Base-by-base conservation (phyloP, 2,797 vertebrate species). In the Ptychadena robeensis region DNA sequence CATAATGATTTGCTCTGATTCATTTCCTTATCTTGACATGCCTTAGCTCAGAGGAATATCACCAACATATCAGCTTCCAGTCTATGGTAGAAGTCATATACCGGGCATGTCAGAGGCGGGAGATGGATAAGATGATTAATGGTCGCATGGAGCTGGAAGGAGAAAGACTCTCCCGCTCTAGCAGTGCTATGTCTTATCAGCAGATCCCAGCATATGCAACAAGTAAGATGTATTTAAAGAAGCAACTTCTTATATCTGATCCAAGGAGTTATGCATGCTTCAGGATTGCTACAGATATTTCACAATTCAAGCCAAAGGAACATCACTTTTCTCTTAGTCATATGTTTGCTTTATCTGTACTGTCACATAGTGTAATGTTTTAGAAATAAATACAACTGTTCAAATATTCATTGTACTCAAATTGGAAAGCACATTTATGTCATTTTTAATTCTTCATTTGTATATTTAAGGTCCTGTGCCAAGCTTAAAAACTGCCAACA, bases 131-230 rank as follows among this genome's bases (percentile, higher is more conserved):
- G 63, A 31, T 22, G 25, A 31, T 18, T 14, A 83, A 69, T 40
- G 71, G 78, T 38, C 34, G 35, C 3, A 59, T 37, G 18, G 85
- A 82, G 61, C 18, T 34, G 8, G 85, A 83, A 11, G 81, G 77
- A 68, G 85, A 34, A 77, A 81, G 73, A 25, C 18, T 69, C 9
- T 86, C 82, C 22, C 53, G 67, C 27, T 83, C 81, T 25, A 86
- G 82, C 35, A 86, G 85, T 53, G 64, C 80, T 53, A 81, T 79
- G 44, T 86, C 85, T 32, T 76, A 82, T 30, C 85, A 80, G 15
- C 71, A 74, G 9, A n/a, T 77, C 32, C 31, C 71, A 65, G 25
- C 66, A 66, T 76, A 71, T 81, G 63, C 59, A 57, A 14, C 82
- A 76, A 83, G 85, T 83, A 83, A 27, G 82, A 75, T 31, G 37